These are phyloP conservation scores for Lophotis ruficrista DNA, from an alignment of 2,113 vertebrate species.

Conservation along the genomic window DNA sequence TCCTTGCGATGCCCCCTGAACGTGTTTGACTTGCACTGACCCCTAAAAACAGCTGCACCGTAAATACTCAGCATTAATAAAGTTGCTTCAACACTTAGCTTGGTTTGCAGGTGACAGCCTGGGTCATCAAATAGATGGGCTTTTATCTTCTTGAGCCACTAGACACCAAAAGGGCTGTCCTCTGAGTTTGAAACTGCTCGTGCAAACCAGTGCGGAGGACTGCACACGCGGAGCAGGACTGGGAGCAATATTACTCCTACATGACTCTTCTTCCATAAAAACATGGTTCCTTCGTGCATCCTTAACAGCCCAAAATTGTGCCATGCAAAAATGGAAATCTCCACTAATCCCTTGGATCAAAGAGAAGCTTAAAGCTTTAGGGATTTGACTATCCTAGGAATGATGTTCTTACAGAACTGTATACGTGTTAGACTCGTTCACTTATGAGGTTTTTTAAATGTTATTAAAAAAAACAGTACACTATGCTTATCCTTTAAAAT, in stretches of 20 bases:
- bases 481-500: neutral
- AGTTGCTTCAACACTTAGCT: neutral
- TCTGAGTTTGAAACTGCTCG: neutral
- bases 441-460: neutral
- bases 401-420: neutral
- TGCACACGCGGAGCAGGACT: rapidly evolving
- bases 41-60: neutral
- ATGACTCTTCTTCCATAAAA: neutral
- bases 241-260: neutral
- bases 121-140: neutral
- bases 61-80: neutral
- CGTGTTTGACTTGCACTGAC: neutral
- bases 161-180: neutral
- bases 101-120: neutral
- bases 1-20: neutral
- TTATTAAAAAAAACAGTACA: neutral
- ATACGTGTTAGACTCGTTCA: neutral
- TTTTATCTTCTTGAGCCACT: neutral
- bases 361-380: slow-evolving; percentile 17
- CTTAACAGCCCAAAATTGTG: neutral
- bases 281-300: neutral
- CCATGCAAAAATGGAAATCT: slow-evolving; percentile 16
- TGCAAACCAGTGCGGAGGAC: neutral
- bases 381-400: slow-evolving; percentile 6
- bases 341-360: slow-evolving; percentile 36